phyloP scores from a whole-genome alignment of 2,113 vertebrate genomes.

The Phalacrocorax aristotelis region DNA sequence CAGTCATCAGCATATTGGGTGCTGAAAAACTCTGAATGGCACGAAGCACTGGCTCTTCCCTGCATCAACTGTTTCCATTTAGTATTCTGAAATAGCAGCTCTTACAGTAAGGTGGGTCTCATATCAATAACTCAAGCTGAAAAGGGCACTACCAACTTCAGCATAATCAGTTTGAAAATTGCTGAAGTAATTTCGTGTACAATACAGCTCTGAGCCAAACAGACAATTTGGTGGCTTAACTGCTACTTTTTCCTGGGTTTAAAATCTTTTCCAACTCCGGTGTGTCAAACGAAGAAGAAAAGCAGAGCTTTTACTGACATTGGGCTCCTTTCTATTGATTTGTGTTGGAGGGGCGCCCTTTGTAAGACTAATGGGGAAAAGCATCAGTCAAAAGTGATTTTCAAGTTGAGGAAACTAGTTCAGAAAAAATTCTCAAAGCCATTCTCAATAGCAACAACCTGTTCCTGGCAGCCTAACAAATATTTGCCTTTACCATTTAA shows the following conservation, averaged over 20 bases:
- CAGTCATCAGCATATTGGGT: neutral
- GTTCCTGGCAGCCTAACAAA: neutral
- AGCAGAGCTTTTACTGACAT: neutral
- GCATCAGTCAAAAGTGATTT: neutral
- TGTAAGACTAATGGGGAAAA: neutral
- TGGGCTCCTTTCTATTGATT: neutral
- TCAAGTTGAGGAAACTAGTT: neutral
- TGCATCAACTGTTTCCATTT: neutral
- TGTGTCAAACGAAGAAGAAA: neutral
- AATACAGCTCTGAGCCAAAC: neutral
- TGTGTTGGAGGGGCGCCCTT: neutral
- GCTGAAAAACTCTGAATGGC: neutral
- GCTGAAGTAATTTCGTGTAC: neutral
- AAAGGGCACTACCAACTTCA: neutral
- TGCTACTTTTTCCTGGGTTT: neutral
- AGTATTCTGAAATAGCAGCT: neutral
- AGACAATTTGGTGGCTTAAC: neutral
- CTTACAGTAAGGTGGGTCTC: neutral
- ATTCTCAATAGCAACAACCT: neutral
- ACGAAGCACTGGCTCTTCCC: neutral
- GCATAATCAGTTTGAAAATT: neutral
- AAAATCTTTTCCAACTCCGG: neutral
- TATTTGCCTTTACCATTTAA: neutral
- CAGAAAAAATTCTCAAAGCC: neutral
- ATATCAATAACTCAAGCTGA: neutral